A percentile compares a stretch with the other conserved stretches of the same genome.
Conservation (phyloP, 2,113 vertebrate species). For the Labrus mixtus region DNA sequence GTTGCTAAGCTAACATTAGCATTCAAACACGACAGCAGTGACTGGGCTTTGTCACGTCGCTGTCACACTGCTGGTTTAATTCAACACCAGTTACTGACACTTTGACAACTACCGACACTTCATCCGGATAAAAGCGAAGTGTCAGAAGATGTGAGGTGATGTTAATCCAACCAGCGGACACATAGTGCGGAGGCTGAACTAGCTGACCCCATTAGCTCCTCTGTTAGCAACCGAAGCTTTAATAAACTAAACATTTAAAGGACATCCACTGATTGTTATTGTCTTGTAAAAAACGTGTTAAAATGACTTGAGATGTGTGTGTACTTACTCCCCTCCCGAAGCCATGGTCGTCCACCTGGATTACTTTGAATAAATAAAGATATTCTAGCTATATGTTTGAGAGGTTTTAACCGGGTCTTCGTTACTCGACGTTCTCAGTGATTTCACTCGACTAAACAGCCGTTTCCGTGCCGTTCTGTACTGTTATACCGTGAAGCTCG, state of each 20-base stretch:
- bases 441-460: constrained; percentile 68
- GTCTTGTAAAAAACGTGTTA: not conserved
- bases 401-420: constrained; percentile 61
- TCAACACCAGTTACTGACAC: not conserved
- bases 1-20: constrained; percentile 73
- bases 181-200: constrained; percentile 59
- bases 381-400: constrained; percentile 70
- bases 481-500: constrained; percentile 61
- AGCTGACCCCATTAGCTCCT: constrained; percentile 73
- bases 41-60: constrained; percentile 75
- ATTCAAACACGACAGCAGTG: constrained; percentile 62
- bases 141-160: not conserved
- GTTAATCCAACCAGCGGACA: constrained; percentile 5
- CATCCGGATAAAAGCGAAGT: not conserved
- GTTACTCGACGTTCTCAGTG: constrained; percentile 52
- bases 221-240: constrained; percentile 59
- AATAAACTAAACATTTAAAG: constrained; percentile 50
- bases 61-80: constrained; percentile 40
- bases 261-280: not conserved
- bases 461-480: constrained; percentile 68
- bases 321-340: constrained; percentile 86
- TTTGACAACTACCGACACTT: not conserved
- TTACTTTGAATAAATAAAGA: constrained; percentile 78
- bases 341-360: constrained; percentile 83
- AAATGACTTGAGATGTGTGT: not conserved